Conservation (phyloP, 2,113 vertebrate genomes). For the Pyrgilauda ruficollis region DNA sequence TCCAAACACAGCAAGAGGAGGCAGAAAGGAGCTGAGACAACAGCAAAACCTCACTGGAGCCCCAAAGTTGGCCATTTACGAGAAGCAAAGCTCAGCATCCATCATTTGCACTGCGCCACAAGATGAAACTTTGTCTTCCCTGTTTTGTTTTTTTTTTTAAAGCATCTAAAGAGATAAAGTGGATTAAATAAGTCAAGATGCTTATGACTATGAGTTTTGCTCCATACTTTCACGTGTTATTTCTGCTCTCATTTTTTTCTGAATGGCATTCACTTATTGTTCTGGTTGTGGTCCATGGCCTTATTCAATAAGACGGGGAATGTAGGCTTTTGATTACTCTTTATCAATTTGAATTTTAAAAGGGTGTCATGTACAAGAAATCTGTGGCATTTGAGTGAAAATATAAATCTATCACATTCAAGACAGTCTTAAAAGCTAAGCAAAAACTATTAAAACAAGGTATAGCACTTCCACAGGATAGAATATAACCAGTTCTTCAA, state of each 20-base stretch:
- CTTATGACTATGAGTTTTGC: neutral
- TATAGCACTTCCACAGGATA: neutral
- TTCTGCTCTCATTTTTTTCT: neutral
- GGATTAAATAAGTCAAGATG: neutral
- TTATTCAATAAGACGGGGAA: accelerated
- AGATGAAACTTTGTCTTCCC: neutral
- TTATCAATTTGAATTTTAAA: neutral
- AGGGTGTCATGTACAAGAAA: neutral
- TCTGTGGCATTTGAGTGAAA: neutral
- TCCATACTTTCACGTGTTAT: neutral
- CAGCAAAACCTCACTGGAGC: neutral
- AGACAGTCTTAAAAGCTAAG: neutral
- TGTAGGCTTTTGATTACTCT: neutral
- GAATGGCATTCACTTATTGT: neutral
- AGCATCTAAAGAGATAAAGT: neutral
- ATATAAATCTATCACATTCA: neutral
- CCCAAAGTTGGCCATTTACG: neutral
- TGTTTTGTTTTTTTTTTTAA: neutral
- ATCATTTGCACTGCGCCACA: neutral
- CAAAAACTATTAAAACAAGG: neutral
- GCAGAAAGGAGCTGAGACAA: neutral
- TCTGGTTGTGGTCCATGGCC: neutral
- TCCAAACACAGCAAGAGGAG: neutral
- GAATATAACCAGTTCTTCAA: neutral
- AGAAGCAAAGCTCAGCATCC: neutral